Evolutionary conservation across 2,888 invertebrate genomes (phyloP), one percentile per base, ranked within the genome.

Genomic region (Caenorhabditis macrosperma): DNA sequence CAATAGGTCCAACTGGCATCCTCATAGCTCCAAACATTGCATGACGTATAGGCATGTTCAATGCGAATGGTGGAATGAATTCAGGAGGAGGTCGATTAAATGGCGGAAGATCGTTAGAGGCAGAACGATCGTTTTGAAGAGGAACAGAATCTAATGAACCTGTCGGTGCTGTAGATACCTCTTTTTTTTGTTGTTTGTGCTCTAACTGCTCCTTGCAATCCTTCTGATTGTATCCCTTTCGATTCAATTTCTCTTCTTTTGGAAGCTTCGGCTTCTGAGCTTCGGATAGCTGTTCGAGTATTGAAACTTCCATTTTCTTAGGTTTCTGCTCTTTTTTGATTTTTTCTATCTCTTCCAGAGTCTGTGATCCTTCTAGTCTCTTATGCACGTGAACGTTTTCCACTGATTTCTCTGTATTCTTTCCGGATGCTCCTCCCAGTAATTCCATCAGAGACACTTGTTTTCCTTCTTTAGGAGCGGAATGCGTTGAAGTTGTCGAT

Each of bases 371-470:
- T 2, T 57, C 68, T 30, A 60, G 17, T 33, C 46, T 52, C 33
- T 61, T 61, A n/a, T n/a, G n/a, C n/a, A n/a, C n/a, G n/a, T n/a
- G n/a, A n/a, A n/a, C 30, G 17, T 59, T 20, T 20, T 3, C 20
- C 12, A 9, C 30, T n/a, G 24, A 6, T 24, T 46, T 68, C 33
- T 55, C n/a, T n/a, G n/a, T n/a, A n/a, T 63, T 22, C 28, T 26
- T 33, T n/a, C 33, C 35, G 5, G 24, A 17, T 50, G 26, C 30
- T 9, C 64, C 64, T 1, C 74, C 74, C 5, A 74, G 48, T 12
- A 74, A 15, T 24, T 74, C 74, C 59, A 64, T 66, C 15, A 74
- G 50, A 1, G 74, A 59, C 4, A 72, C 55, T 35, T n/a, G 55
- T 28, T 72, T 72, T 33, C 63, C 71, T 15, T 26, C 15, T 15